Base-by-base conservation (phyloP, 2,888 invertebrate genomes). In the Agrochola lota region DNA sequence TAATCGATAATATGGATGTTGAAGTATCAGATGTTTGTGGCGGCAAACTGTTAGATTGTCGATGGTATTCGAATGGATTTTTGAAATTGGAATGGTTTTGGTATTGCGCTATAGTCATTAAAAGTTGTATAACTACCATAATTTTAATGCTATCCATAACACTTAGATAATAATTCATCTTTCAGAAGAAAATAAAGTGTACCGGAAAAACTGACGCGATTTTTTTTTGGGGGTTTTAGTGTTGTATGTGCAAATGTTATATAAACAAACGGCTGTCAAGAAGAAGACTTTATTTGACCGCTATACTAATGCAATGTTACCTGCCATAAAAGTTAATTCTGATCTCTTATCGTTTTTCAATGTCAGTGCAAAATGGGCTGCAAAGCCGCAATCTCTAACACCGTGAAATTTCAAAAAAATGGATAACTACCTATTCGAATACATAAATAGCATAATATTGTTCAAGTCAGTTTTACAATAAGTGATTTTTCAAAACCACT, bases 1-100 rank as follows among this genome's bases (percentile, higher is more conserved):
- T 84, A 68, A 85, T 80, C 81, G 84, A 78, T 84, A 74, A 46
- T 72, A 70, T 78, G 35, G 63, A 67, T 68, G 46, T 49, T 71
- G n/a, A 70, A 55, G 43, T 62, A 43, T 52, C 77, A 77, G 77
- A 73, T 43, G 62, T 59, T 49, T 35, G 20, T 59, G 60, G 35
- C 35, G 43, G 63, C 23, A 63, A 11, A 77, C 30, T 60, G 55
- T 64, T 74, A 2, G 9, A 40, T 71, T 60, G 23, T 70, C 30
- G 46, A 30, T 66, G 60, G 46, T 26, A 20, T 52, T 67, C 30
- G 9, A 70, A 70, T 46, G 6, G 0, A 12, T 67, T 83, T 67
- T 80, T 68, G 12, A 49, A 76, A 63, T 68, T 66, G 26, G 67
- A 67, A 57, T 68, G 3, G 26, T 62, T 23, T 30, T 63, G n/a